Conservation (phyloP, 2,113 vertebrate species). For the Serilophus lunatus region DNA sequence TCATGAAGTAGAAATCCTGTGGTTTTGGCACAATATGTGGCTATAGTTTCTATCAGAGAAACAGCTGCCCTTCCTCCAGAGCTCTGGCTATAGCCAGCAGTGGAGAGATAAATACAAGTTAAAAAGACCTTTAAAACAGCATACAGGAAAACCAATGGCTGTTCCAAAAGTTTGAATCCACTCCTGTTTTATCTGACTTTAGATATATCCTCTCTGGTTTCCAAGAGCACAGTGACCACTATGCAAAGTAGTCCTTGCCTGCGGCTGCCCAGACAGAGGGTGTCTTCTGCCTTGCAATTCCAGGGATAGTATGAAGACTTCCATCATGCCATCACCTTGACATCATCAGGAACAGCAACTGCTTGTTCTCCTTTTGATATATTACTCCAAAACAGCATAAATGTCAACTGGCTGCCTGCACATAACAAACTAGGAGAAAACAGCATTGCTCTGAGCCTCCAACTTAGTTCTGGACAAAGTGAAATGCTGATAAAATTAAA, state of each 20-base stretch:
- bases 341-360: constrained; percentile 26
- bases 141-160: neutral
- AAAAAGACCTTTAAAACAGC: neutral
- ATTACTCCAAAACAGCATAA: neutral
- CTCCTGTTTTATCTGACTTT: neutral
- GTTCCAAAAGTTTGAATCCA: neutral
- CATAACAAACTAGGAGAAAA: neutral
- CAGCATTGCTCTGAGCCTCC: neutral
- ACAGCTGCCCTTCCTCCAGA: neutral
- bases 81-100: neutral
- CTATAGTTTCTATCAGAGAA: neutral
- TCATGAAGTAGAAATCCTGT: neutral
- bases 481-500: neutral
- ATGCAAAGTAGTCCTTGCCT: neutral
- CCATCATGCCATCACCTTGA: constrained; percentile 16
- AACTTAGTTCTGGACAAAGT: neutral
- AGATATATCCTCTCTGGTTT: neutral
- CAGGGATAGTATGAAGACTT: neutral
- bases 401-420: constrained; percentile 35
- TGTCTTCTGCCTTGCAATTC: neutral
- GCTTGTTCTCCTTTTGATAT: constrained; percentile 33
- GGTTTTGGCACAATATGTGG: neutral
- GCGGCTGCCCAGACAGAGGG: neutral
- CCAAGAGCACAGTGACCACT: neutral
- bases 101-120: neutral